phyloP scores from a whole-genome alignment of 2,113 vertebrate species.

The Chaenogobius annularis region DNA sequence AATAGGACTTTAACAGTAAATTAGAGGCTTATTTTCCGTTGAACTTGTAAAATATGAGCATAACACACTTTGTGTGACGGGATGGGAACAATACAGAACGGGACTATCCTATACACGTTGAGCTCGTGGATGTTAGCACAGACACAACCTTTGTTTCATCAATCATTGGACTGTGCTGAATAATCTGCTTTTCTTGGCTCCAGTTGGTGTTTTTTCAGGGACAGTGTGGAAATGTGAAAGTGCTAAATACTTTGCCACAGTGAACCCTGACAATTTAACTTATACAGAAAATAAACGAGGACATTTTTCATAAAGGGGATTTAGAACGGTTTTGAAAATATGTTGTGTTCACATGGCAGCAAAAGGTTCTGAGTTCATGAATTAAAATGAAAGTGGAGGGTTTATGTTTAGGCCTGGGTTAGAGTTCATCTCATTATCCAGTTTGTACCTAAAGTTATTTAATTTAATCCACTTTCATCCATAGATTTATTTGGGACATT shows the following conservation, averaged over 20 bases:
- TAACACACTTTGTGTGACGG: neutral
- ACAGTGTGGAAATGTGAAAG: neutral
- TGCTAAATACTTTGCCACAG: neutral
- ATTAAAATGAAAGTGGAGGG: neutral
- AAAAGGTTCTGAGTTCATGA: neutral
- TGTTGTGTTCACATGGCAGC: neutral
- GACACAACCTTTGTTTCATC: constrained; percentile 1
- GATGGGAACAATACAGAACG: neutral
- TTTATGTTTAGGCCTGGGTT: too few relatives aligned
- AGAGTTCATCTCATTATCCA: too few relatives aligned
- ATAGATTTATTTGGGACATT: too few relatives aligned
- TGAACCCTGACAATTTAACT: neutral
- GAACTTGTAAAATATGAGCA: neutral
- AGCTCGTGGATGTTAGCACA: neutral
- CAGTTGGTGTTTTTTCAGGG: neutral
- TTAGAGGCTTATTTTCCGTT: neutral
- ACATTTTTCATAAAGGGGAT: neutral
- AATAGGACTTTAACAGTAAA: neutral
- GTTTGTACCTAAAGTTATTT: too few relatives aligned
- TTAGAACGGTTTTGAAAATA: neutral
- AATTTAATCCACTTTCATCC: too few relatives aligned
- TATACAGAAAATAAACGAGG: neutral
- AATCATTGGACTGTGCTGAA: neutral
- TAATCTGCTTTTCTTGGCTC: constrained; percentile 8
- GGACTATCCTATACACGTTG: neutral